These are phyloP conservation scores for Sterna hirundo DNA, from an alignment of 2,113 vertebrate species.

Conservation along the genomic window DNA sequence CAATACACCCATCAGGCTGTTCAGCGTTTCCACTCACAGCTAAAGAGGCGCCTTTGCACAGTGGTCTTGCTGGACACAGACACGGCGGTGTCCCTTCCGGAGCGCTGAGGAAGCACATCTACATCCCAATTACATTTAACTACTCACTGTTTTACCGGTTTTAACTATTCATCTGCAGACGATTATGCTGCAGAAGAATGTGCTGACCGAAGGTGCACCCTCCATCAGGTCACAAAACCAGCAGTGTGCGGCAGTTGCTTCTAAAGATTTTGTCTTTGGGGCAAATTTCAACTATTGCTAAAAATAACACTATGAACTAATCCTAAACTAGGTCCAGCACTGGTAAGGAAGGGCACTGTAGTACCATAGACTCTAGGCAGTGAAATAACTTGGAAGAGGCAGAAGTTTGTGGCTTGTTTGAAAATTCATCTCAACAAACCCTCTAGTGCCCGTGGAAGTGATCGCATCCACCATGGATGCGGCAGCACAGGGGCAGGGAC, in stretches of 20 bases:
- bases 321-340: neutral
- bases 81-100: neutral
- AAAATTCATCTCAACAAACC: neutral
- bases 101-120: accelerated
- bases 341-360: neutral
- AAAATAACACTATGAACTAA: neutral
- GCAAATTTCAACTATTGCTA: neutral
- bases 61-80: accelerated
- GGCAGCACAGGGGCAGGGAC: neutral
- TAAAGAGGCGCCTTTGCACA: too few relatives aligned
- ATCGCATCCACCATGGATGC: accelerated
- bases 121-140: accelerated
- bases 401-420: neutral
- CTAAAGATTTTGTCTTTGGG: neutral
- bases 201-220: neutral
- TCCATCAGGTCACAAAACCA: neutral
- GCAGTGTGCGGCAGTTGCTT: neutral
- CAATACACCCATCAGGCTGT: too few relatives aligned
- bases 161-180: neutral
- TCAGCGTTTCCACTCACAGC: accelerated
- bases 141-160: accelerated
- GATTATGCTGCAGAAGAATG: accelerated
- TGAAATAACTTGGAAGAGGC: too few relatives aligned
- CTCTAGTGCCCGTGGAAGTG: neutral
- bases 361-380: accelerated